phyloP scores from a whole-genome alignment of 2,113 vertebrate genomes.

The Toxotes chatareus region DNA sequence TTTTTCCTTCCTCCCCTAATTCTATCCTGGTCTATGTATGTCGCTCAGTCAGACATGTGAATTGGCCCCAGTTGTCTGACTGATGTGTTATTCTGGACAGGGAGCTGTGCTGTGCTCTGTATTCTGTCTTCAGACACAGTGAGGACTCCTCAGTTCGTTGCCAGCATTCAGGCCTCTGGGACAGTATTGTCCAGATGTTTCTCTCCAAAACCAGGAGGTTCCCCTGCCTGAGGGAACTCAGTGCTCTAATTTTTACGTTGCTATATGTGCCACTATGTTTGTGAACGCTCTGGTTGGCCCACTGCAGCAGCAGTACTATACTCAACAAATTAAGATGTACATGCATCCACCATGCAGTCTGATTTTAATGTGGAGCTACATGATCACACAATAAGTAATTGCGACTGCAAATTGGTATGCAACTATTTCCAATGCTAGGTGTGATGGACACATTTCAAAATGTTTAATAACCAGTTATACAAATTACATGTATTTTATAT shows the following conservation, averaged over 20 bases:
- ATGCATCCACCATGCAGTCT: background rate
- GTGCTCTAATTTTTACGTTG: slow-evolving; percentile 80
- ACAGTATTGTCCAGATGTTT: slow-evolving; percentile 85
- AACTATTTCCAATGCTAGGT: background rate
- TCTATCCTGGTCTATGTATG: slow-evolving; percentile 68
- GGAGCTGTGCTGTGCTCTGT: slow-evolving; percentile 61
- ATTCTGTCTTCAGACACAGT: slow-evolving; percentile 70
- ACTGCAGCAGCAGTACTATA: background rate
- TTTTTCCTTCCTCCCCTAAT: slow-evolving; percentile 55
- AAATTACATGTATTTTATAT: background rate
- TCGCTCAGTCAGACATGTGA: slow-evolving; percentile 59
- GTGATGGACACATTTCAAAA: background rate
- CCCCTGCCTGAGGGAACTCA: slow-evolving; percentile 73
- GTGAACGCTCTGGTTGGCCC: slow-evolving; percentile 11
- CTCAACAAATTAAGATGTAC: background rate
- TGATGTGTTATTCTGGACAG: slow-evolving; percentile 78
- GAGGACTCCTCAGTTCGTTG: slow-evolving; percentile 63
- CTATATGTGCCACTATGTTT: slow-evolving; percentile 70
- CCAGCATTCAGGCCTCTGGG: slow-evolving; percentile 78
- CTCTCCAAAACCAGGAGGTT: slow-evolving; percentile 71
- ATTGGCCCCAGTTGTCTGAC: slow-evolving; percentile 74
- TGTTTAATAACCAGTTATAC: background rate
- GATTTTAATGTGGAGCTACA: no score
- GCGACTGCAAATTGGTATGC: no score
- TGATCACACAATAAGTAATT: no score